Percentiles rank a stretch among this genome's conserved stretches.
Conservation (phyloP, 2,888 invertebrate species). For the Leucophora obtusa region DNA sequence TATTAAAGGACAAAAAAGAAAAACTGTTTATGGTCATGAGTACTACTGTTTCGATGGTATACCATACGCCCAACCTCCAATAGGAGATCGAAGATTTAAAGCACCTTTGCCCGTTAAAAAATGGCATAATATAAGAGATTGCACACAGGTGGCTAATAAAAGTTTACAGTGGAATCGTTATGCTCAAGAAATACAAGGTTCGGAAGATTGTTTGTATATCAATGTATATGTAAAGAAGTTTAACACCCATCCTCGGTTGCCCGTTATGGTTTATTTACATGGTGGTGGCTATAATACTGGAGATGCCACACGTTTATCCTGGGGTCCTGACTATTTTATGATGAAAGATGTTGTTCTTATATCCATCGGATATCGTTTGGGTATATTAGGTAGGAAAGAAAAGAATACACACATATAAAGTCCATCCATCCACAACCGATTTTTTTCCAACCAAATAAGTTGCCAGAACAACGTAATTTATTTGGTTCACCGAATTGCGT, state of each 20-base stretch:
- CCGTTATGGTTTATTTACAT: slow-evolving; percentile 78
- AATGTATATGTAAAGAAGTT: slow-evolving; percentile 70
- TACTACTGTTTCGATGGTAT: slow-evolving; percentile 73
- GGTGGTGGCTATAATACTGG: slow-evolving; percentile 78
- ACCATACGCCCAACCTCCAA: slow-evolving; percentile 71
- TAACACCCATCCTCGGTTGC: slow-evolving; percentile 50
- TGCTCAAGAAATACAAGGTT: slow-evolving; percentile 68
- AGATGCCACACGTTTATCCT: slow-evolving; percentile 69
- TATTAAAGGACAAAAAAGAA: slow-evolving; percentile 68
- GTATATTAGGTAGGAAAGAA: slow-evolving; percentile 74
- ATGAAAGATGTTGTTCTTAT: slow-evolving; percentile 77
- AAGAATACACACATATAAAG: too few relatives aligned
- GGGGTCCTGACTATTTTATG: slow-evolving; percentile 77
- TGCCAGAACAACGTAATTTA: too few relatives aligned
- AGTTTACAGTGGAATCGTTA: slow-evolving; percentile 67
- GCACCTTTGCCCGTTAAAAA: slow-evolving; percentile 73
- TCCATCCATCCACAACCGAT: too few relatives aligned
- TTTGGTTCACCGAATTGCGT: too few relatives aligned
- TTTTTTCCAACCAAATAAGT: too few relatives aligned
- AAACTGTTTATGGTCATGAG: slow-evolving; percentile 68
- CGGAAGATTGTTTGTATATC: slow-evolving; percentile 73
- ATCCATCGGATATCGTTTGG: slow-evolving; percentile 78
- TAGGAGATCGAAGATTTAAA: slow-evolving; percentile 69
- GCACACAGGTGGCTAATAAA: slow-evolving; percentile 66
- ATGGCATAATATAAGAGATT: slow-evolving; percentile 76